Evolutionary conservation across 2,797 vertebrate species (phyloP).

Genomic region (Falco biarmicus): DNA sequence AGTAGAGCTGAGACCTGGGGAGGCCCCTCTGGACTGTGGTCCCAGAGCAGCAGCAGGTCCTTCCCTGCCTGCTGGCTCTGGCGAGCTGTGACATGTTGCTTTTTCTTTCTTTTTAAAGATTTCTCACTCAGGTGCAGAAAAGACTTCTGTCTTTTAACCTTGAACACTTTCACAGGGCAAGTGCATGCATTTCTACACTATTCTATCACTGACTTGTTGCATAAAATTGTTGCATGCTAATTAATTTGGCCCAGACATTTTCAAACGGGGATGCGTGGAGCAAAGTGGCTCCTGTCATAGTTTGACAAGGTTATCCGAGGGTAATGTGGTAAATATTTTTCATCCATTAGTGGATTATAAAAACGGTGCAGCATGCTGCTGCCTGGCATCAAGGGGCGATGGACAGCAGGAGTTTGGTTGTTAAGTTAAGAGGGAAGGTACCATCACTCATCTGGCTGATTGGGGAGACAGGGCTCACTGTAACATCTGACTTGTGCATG

Average conservation of each 20-base stretch:
- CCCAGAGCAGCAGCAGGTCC: background rate
- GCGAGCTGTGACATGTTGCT: accelerated
- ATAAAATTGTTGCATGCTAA: background rate
- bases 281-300: background rate
- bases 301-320: background rate
- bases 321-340: background rate
- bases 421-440: background rate
- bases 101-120: background rate
- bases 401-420: background rate
- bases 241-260: background rate
- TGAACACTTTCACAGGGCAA: background rate
- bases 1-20: background rate
- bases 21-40: background rate
- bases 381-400: background rate
- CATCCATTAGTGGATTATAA: constrained; percentile 2
- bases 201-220: background rate
- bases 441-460: background rate
- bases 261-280: accelerated
- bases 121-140: background rate
- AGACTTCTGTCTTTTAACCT: background rate
- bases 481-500: background rate
- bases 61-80: background rate
- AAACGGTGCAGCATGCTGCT: background rate
- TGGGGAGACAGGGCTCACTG: background rate
- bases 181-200: accelerated